These are phyloP conservation scores for Astropecten irregularis DNA, from an alignment of 53 echinoderm and acorn worm genomes.

Conservation along the genomic window DNA sequence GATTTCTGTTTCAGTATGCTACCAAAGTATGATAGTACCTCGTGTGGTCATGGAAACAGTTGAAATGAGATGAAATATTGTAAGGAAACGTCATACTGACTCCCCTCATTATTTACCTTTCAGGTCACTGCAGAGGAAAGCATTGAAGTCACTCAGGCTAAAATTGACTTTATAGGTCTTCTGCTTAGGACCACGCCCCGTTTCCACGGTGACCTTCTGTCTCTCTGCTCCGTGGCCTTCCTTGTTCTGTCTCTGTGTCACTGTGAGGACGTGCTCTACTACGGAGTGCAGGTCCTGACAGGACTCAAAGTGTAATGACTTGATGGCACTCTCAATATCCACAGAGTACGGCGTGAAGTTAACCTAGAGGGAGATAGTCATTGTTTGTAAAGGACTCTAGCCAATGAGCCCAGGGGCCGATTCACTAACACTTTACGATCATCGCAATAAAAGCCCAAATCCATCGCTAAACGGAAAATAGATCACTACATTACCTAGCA, in stretches of 20 bases:
- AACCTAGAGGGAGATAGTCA: slow-evolving; percentile 8
- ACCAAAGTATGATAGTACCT: no score
- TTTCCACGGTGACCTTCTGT: slow-evolving; percentile 55
- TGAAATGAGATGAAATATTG: no score
- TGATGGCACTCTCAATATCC: slow-evolving; percentile 67
- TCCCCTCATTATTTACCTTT: no score
- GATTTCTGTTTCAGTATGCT: no score
- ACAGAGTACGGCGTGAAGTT: slow-evolving; percentile 62
- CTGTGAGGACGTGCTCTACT: slow-evolving; percentile 59
- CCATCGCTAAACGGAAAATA: no score
- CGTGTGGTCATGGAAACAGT: no score
- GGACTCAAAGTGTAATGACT: slow-evolving; percentile 79
- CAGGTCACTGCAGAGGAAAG: slow-evolving; percentile 75
- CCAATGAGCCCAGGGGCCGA: no score
- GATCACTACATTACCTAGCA: no score
- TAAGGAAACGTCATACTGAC: no score
- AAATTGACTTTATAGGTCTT: slow-evolving; percentile 57
- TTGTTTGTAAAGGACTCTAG: not conserved
- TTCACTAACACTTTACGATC: no score
- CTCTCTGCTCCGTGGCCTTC: slow-evolving; percentile 21
- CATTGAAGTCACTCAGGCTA: slow-evolving; percentile 78
- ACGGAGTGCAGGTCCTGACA: slow-evolving; percentile 73
- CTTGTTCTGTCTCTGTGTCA: not conserved
- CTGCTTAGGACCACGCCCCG: slow-evolving; percentile 40
- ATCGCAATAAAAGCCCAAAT: no score